Base-by-base conservation (phyloP, 2,113 vertebrate species). In the Bambusicola thoracicus region DNA sequence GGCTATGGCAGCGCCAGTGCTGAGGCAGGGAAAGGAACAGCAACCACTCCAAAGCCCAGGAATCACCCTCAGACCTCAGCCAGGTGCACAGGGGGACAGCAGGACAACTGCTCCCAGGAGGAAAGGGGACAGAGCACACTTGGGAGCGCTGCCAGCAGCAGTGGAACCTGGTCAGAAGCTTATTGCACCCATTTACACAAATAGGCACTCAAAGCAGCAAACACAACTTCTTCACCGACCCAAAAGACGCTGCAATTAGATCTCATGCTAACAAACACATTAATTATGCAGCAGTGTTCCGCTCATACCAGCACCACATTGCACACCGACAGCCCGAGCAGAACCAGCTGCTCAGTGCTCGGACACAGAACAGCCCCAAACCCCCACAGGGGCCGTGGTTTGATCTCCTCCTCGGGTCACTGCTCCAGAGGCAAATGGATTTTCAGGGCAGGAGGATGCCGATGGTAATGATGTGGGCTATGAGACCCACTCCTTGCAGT, bases 1-100 rank as follows among this genome's bases (percentile, higher is more conserved):
- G 38, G 8, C 12, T 3, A 7, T 1, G 46, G 29, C 8, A 36
- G 40, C 81, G 61, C 61, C 61, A 53, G 38, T 32, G 30, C 56
- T 4, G 24, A 36, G n/a, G 20, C 59, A n/a, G n/a, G 2, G 29
- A 18, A 36, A 48, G 61, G 46, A 38, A 7, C 46, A 48, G 34
- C 0, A 0, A 32, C 1, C 38, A 38, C 6, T 51, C 55, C 66
- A 19, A 21, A 36, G 1, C 1, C 2, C 53, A 41, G 48, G 5
- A 36, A 25, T 8, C 48, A 36, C 43, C 62, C 48, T 14, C 3
- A 11, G 62, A 25, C 6, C 1, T 0, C 27, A 41, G 55, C 3
- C 4, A 6, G 34, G 66, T 2, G 53, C 27, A 27, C 19, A 5
- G 74, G 30, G 63, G 8, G n/a, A n/a, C n/a, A n/a, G n/a, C n/a